Evolutionary conservation across 2,888 invertebrate species (phyloP).

Genomic region (Macrosoma leucophasiata): DNA sequence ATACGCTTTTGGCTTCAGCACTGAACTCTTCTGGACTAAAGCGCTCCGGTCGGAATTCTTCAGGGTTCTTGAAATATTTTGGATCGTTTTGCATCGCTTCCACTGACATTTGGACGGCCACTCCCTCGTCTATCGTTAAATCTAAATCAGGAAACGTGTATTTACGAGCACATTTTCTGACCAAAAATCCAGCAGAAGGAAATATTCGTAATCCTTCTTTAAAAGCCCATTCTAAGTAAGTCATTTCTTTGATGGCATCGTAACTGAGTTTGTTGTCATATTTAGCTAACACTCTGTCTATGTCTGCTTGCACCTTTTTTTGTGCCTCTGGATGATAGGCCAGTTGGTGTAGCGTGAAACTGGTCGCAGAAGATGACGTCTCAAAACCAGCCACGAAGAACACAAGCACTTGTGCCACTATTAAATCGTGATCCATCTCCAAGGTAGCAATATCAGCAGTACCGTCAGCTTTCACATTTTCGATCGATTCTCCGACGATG

Average conservation of each 20-base stretch:
- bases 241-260: slow-evolving; percentile 24
- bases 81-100: slow-evolving; percentile 34
- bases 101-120: slow-evolving; percentile 28
- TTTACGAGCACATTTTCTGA: slow-evolving; percentile 19
- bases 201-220: slow-evolving; percentile 28
- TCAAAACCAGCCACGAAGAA: slow-evolving; percentile 31
- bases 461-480: slow-evolving; percentile 20
- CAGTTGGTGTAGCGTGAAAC: slow-evolving; percentile 29
- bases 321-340: slow-evolving; percentile 36
- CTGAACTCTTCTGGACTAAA: slow-evolving; percentile 19
- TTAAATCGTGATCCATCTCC: slow-evolving; percentile 20
- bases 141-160: slow-evolving; percentile 29
- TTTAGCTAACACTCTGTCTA: slow-evolving; percentile 25
- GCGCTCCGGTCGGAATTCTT: slow-evolving; percentile 32
- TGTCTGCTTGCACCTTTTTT: slow-evolving; percentile 31
- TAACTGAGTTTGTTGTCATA: slow-evolving; percentile 21
- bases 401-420: slow-evolving; percentile 28
- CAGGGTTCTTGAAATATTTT: slow-evolving; percentile 30
- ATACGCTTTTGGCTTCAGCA: slow-evolving; percentile 9
- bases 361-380: slow-evolving; percentile 24
- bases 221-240: slow-evolving; percentile 23
- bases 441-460: slow-evolving; percentile 15
- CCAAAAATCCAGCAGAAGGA: slow-evolving; percentile 19
- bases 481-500: slow-evolving; percentile 23
- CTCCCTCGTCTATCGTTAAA: slow-evolving; percentile 30